A percentile compares a stretch with the other conserved stretches of the same genome.
Conservation (phyloP, 2,888 invertebrate genomes). For the Trichogramma evanescens region DNA sequence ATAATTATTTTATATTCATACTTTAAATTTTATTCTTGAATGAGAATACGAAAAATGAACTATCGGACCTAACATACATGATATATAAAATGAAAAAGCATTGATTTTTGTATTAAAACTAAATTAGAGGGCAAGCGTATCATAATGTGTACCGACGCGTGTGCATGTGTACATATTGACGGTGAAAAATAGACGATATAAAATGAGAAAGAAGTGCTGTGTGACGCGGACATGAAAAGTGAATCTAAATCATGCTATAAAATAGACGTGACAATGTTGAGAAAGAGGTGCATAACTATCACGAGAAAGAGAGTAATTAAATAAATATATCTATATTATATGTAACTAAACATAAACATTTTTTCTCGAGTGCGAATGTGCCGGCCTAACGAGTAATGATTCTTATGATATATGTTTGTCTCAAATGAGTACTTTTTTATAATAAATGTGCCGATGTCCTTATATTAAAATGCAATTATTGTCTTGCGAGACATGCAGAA, state of each 20-base stretch:
- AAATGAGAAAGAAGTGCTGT: conserved; percentile 11
- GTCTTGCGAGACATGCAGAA: not conserved
- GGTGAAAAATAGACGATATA: not conserved
- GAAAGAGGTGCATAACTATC: not conserved
- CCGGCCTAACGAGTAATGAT: conserved; percentile 34
- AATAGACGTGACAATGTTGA: conserved; percentile 7
- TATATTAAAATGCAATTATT: conserved; percentile 21
- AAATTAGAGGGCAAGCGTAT: conserved; percentile 1
- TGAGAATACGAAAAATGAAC: too few species aligned
- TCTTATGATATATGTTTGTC: conserved; percentile 43
- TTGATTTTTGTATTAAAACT: conserved; percentile 14
- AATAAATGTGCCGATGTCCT: conserved; percentile 42
- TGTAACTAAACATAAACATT: not conserved
- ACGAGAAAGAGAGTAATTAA: not conserved
- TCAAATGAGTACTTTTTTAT: conserved; percentile 45
- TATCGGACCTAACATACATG: too few species aligned
- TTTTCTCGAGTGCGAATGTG: conserved; percentile 29
- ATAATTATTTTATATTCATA: too few species aligned
- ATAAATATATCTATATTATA: not conserved
- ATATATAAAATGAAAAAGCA: not conserved
- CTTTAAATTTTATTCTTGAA: too few species aligned
- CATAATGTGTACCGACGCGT: conserved; percentile 16
- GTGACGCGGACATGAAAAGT: not conserved
- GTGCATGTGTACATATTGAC: not conserved
- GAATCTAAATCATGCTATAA: not conserved